Percentiles rank a stretch among this genome's conserved stretches.
These are phyloP conservation scores for Brachionichthys hirsutus DNA, from an alignment of 2,113 vertebrate genomes.

Conservation along the genomic window DNA sequence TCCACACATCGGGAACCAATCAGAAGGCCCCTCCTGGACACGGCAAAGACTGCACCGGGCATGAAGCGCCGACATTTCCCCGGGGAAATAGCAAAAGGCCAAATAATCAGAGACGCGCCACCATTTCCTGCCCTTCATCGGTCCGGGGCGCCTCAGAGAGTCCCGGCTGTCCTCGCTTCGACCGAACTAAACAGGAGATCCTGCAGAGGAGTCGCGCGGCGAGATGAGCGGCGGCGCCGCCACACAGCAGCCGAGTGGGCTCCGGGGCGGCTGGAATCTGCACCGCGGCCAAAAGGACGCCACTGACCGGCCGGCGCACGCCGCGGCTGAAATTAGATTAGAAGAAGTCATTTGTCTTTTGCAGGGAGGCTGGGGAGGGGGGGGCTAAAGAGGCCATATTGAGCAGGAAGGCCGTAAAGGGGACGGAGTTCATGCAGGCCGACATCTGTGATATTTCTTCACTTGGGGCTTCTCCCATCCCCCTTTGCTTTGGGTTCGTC, in stretches of 20 bases:
- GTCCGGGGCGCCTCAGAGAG: slow-evolving; percentile 34
- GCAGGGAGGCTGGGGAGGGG: background rate
- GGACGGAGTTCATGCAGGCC: slow-evolving; percentile 66
- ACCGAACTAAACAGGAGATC: slow-evolving; percentile 35
- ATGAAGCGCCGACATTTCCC: slow-evolving; percentile 59
- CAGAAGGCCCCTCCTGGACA: slow-evolving; percentile 56
- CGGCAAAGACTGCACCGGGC: slow-evolving; percentile 43
- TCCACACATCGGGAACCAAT: slow-evolving; percentile 74
- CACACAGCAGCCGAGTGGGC: slow-evolving; percentile 12
- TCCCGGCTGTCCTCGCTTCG: slow-evolving; percentile 26
- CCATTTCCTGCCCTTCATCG: slow-evolving; percentile 66
- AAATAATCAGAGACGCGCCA: slow-evolving; percentile 70
- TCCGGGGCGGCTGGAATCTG: slow-evolving; percentile 48
- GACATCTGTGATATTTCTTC: slow-evolving; percentile 73
- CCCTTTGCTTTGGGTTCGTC: slow-evolving; percentile 45
- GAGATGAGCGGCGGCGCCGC: slow-evolving; percentile 48
- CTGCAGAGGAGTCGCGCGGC: background rate
- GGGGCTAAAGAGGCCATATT: slow-evolving; percentile 57
- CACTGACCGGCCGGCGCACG: slow-evolving; percentile 57
- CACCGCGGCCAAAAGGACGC: slow-evolving; percentile 56
- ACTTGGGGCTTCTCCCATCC: slow-evolving; percentile 49
- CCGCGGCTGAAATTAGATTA: slow-evolving; percentile 67
- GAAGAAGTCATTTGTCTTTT: slow-evolving; percentile 62
- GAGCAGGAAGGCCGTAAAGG: slow-evolving; percentile 63
- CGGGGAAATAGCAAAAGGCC: slow-evolving; percentile 65